Base-by-base conservation (phyloP, 30 jellyfish, hydroid and myxozoan species). In the Turritopsis rubra region DNA sequence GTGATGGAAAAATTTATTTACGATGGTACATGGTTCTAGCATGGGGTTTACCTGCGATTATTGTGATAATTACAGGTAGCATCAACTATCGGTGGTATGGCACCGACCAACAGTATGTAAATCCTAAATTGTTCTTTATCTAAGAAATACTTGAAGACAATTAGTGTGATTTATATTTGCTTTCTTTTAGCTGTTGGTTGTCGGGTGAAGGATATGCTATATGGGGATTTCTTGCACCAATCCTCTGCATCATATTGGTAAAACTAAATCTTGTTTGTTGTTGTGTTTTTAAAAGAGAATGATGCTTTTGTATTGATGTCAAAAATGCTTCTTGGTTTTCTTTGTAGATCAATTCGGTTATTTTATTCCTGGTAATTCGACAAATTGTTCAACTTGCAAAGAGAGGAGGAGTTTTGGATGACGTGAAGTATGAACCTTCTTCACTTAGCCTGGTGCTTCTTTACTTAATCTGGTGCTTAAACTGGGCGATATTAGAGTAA, bases 201-300 rank as follows among this genome's bases (percentile, higher is more conserved):
- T 82, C 88, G 4, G 83, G 52, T 26, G 75, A 60, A 28, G 75
- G 73, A 24, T 52, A 71, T 65, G 41, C 75, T 16, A 71, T 82
- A 0, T 82, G 88, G 88, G 75, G 86, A 20, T 82, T 82, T 41
- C 65, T 82, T 66, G 88, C 70, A 17, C 88, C 88, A n/a, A 81
- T 82, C 24, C 53, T 71, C 21, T 28, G 21, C 3, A 29, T 82
- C 60, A 71, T 82, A 25, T 1, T 65, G 31, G 87, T 53, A 65
- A 68, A 9, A 23, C 30, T 22, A 68, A 0, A 27, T 0, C 21
- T n/a, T 68, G 77, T 68, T 27, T n/a, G n/a, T n/a, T n/a, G n/a
- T n/a, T n/a, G n/a, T n/a, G 0, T 27, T n/a, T 68, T 68, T 7
- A 17, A 23, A 68, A n/a, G 77, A n/a, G 16, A 19, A 7, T 9